Percentiles rank a stretch among this genome's conserved stretches.
phyloP scores from a whole-genome alignment of 2,113 vertebrate species.

The Cephalopterus ornatus region DNA sequence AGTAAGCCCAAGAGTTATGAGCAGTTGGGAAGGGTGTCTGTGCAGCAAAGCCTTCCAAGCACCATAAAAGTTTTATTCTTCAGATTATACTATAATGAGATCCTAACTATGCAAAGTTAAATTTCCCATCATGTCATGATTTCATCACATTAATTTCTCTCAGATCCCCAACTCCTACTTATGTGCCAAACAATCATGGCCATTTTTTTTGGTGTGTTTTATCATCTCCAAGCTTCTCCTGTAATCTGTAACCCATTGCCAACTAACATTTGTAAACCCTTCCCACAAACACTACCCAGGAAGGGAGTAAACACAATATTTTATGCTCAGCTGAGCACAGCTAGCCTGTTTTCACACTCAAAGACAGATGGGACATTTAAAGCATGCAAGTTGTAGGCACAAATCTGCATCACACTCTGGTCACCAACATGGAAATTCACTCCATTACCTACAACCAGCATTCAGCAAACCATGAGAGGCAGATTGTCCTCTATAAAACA shows the following conservation, averaged over 20 bases:
- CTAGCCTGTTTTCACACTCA: neutral
- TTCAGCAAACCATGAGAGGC: neutral
- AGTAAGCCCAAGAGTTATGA: neutral
- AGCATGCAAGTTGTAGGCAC: neutral
- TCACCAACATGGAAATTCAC: neutral
- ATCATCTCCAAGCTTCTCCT: neutral
- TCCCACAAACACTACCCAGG: neutral
- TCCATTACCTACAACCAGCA: neutral
- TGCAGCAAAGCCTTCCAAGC: neutral
- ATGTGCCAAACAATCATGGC: neutral
- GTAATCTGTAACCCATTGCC: neutral
- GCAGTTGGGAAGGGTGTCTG: neutral
- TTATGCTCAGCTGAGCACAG: constrained; percentile 33
- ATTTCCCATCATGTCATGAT: neutral
- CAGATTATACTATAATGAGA: neutral
- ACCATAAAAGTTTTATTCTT: neutral
- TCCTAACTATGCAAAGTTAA: neutral
- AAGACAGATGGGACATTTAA: neutral
- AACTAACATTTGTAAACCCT: neutral
- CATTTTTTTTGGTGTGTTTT: neutral
- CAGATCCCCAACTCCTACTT: neutral
- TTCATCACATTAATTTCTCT: neutral
- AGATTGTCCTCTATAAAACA: neutral
- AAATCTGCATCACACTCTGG: neutral
- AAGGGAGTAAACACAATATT: constrained; percentile 15